These are phyloP conservation scores for Acronicta alni DNA, from an alignment of 2,888 invertebrate genomes.

Conservation along the genomic window DNA sequence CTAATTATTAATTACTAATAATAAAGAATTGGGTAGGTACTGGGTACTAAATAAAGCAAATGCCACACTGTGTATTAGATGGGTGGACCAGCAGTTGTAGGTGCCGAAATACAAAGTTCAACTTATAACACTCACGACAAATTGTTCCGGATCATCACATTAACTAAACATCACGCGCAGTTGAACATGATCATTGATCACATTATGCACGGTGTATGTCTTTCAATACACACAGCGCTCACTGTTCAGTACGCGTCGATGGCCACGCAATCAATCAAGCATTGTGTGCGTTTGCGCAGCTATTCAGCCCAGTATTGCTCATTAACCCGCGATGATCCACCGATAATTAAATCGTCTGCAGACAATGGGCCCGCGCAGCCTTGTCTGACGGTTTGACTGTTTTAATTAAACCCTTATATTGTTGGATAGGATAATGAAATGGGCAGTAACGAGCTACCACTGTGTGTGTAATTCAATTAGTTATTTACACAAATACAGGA, in stretches of 20 bases:
- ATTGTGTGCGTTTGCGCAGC: conserved; percentile 49
- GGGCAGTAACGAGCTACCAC: conserved; percentile 48
- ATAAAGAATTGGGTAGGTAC: too few relatives aligned
- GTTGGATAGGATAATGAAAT: conserved; percentile 42
- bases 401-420: conserved; percentile 66
- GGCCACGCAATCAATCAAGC: conserved; percentile 53
- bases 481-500: conserved; percentile 56
- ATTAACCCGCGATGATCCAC: conserved; percentile 50
- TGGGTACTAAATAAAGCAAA: too few relatives aligned
- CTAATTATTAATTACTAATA: too few relatives aligned
- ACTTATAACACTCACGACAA: background rate
- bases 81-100: too few relatives aligned
- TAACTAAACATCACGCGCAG: conserved; percentile 10
- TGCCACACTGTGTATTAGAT: too few relatives aligned
- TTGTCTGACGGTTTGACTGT: conserved; percentile 47
- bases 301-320: conserved; percentile 48
- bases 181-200: conserved; percentile 29
- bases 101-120: background rate
- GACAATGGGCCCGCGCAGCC: conserved; percentile 47
- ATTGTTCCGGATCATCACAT: conserved; percentile 19
- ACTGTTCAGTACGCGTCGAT: conserved; percentile 17
- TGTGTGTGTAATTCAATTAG: conserved; percentile 57
- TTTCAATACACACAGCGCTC: conserved; percentile 10
- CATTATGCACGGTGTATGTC: conserved; percentile 21
- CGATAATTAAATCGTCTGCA: conserved; percentile 54